Conservation (phyloP, 2,113 vertebrate genomes). For the Parotia lawesii region DNA sequence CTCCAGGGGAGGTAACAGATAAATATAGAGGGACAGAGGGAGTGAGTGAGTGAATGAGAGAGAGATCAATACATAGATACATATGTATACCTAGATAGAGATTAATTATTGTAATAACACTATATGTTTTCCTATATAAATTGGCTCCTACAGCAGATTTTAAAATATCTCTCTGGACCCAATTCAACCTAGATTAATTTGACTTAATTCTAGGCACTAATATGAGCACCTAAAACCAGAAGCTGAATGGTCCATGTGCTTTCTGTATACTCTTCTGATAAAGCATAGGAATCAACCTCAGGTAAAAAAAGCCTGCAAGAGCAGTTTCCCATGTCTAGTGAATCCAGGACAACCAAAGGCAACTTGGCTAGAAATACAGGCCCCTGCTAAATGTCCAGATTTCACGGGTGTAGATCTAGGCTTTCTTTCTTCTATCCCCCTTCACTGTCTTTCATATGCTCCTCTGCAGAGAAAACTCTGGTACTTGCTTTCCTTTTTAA, state of each 20-base stretch:
- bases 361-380: not conserved
- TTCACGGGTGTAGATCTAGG: not conserved
- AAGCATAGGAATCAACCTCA: not conserved
- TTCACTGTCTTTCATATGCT: not conserved
- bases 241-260: not conserved
- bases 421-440: not conserved
- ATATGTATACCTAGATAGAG: not conserved
- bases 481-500: not conserved
- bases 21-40: not conserved
- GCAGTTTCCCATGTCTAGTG: not conserved
- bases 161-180: not conserved
- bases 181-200: not conserved
- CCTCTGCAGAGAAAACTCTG: not conserved
- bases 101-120: not conserved
- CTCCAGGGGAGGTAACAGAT: not conserved
- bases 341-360: not conserved
- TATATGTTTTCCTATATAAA: not conserved
- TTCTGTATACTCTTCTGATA: not conserved
- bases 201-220: not conserved
- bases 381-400: not conserved
- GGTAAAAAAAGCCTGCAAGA: not conserved
- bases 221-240: not conserved
- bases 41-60: not conserved
- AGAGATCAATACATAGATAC: not conserved
- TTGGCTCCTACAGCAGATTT: not conserved